Percentiles rank a stretch among this genome's conserved stretches.
Evolutionary conservation across 1,140 invertebrate species (phyloP).

Genomic region (Cherax quadricarinatus): DNA sequence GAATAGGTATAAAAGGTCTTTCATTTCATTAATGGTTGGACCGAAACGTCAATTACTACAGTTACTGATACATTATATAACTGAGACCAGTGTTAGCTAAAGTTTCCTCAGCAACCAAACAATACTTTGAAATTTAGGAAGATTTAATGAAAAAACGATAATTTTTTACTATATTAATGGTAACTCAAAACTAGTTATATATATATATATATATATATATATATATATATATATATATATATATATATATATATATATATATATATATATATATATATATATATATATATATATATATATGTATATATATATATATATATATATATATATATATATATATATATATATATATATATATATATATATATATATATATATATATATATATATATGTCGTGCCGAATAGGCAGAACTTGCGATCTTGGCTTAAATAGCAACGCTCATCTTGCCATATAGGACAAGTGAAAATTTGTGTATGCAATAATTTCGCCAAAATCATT

Average conservation of each 20-base stretch:
- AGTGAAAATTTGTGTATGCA: too few species aligned
- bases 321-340: conserved; percentile 35
- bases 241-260: conserved; percentile 33
- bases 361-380: conserved; percentile 42
- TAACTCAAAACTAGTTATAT: not conserved
- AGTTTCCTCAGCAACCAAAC: not conserved
- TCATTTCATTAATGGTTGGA: not conserved
- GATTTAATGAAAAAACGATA: not conserved
- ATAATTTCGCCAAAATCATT: too few species aligned
- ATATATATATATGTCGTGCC: too few species aligned
- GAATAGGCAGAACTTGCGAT: too few species aligned
- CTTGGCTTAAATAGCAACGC: too few species aligned
- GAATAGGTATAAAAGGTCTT: not conserved
- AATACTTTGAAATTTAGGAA: not conserved
- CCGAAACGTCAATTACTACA: not conserved
- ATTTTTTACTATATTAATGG: not conserved
- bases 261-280: conserved; percentile 37
- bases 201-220: conserved; percentile 11
- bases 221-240: conserved; percentile 34
- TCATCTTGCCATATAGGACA: too few species aligned
- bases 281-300: conserved; percentile 38
- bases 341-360: conserved; percentile 44
- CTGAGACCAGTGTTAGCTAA: not conserved
- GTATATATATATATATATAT: conserved; percentile 40
- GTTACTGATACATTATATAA: not conserved